phyloP scores from a whole-genome alignment of 2,797 vertebrate genomes.

The Scolopax bukidnonensis region DNA sequence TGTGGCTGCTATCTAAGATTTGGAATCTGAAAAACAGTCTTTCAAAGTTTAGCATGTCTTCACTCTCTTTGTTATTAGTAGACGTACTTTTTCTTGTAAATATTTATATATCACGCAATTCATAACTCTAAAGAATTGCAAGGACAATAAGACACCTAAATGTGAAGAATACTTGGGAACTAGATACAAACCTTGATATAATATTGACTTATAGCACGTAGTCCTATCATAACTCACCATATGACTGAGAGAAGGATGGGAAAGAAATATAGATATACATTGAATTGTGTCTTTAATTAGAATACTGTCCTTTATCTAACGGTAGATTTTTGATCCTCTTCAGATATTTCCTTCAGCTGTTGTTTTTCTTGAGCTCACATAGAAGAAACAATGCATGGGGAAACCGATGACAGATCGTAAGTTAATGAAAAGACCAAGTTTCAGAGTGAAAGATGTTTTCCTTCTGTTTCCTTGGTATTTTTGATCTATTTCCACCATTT shows the following conservation, averaged over 20 bases:
- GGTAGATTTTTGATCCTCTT: neutral
- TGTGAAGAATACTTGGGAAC: neutral
- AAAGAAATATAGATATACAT: neutral
- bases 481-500: neutral
- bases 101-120: neutral
- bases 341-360: neutral
- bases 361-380: neutral
- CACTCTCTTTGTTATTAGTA: neutral
- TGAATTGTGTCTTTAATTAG: neutral
- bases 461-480: neutral
- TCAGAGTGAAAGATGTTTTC: neutral
- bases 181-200: neutral
- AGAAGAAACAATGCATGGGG: too few species aligned
- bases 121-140: neutral
- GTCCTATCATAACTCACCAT: neutral
- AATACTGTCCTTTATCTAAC: neutral
- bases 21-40: neutral
- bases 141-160: neutral
- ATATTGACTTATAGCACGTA: neutral
- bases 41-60: neutral
- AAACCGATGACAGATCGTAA: neutral
- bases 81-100: neutral
- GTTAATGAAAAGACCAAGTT: neutral
- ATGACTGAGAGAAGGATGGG: accelerated
- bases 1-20: neutral